These are phyloP conservation scores for Petaurus breviceps DNA, from an alignment of 2,113 vertebrate species.

Conservation along the genomic window DNA sequence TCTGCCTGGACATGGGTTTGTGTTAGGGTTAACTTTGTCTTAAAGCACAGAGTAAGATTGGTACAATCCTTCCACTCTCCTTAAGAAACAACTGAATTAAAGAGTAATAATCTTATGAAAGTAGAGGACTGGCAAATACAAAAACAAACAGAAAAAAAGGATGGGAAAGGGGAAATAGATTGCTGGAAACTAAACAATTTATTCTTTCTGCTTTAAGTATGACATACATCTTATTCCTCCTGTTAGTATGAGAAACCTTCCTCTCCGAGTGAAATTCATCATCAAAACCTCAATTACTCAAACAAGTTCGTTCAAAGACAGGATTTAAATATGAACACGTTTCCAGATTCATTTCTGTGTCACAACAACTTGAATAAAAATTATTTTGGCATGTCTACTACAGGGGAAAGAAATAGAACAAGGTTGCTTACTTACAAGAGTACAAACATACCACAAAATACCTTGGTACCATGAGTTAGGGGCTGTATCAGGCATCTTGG, in stretches of 20 bases:
- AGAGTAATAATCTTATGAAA: not conserved
- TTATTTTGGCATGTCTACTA: not conserved
- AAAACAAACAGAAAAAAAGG: not conserved
- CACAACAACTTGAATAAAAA: conserved; percentile 31
- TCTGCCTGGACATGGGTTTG: not conserved
- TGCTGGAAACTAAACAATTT: conserved; percentile 37
- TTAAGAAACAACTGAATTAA: not conserved
- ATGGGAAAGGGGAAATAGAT: not conserved
- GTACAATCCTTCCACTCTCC: not conserved
- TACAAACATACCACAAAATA: not conserved
- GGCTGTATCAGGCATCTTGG: not conserved
- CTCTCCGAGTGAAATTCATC: not conserved
- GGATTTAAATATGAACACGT: not conserved
- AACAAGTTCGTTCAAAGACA: not conserved
- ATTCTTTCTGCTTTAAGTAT: conserved; percentile 27
- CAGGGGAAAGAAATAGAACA: conserved; percentile 23
- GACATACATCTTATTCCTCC: conserved; percentile 37
- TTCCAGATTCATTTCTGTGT: not conserved
- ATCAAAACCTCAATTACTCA: not conserved
- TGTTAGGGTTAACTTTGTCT: not conserved
- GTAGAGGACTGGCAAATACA: not conserved
- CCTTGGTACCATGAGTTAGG: fast-evolving
- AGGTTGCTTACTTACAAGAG: not conserved
- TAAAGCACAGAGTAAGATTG: not conserved
- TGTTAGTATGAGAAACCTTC: not conserved